Evolutionary conservation across 2,888 invertebrate species (phyloP), one percentile per base, ranked within the genome.

Genomic region (Parelbella ahira): DNA sequence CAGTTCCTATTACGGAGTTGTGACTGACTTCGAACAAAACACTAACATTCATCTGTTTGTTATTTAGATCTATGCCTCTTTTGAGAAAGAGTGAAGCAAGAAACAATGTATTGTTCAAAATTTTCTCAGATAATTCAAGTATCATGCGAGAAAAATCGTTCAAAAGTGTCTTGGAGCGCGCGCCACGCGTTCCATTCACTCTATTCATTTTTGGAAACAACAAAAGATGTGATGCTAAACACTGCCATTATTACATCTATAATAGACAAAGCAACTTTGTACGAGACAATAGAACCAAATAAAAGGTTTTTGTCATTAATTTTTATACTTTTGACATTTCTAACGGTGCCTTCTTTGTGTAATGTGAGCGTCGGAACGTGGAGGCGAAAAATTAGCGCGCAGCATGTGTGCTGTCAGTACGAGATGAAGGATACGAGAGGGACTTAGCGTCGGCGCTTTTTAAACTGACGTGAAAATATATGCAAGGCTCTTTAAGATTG

Each of bases 241-340:
- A 86, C 74, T 72, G 71, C 81, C 71, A 86, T 87, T 87, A 86
- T 87, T 74, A 65, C 71, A 56, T 70, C 56, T 60, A 66, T 73
- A 81, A 77, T 76, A 84, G 83, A 86, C 83, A 86, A 87, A 82
- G 79, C 60, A 68, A 75, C 75, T 72, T 71, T 70, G 71, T 77
- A 62, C 68, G 58, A 86, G 69, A 86, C 86, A 87, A 86, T 73
- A 56, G 70, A 48, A 45, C 55, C 60, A 66, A 80, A 82, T 81
- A 80, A 82, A 83, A 76, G 83, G 69, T 72, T 80, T 75, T 77
- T 71, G 74, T 81, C 78, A 83, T 87, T 81, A 80, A 84, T 86
- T 82, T 75, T 66, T 71, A 69, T 58, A 76, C 71, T 79, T 77
- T 72, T 77, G 84, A 83, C 86, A 79, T 70, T 79, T 65, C 68